Evolutionary conservation across 2,113 vertebrate genomes (phyloP), one percentile per base, ranked within the genome.

Genomic region (Chelonoidis abingdonii): DNA sequence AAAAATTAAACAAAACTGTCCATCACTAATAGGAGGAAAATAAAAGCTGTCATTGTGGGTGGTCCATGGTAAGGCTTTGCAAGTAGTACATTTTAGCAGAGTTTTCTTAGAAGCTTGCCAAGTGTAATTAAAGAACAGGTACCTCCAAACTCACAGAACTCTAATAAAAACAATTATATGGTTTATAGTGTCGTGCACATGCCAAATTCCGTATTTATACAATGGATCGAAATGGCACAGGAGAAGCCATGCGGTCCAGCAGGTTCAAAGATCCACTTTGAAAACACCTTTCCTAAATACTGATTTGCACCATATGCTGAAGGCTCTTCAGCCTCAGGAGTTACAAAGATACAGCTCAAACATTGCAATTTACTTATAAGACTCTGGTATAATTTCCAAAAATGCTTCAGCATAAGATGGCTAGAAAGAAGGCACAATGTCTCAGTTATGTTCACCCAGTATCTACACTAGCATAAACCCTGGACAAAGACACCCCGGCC

Each of bases 41-140:
- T 96, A 96, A 95, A 93, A 95, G 95, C 92, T 96, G 95, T 96
- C 97, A 96, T 94, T 89, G 97, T 98, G 97, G 97, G 97, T 97
- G 97, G 97, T 96, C 97, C 8, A 0, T 89, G 79, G 85, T 85
- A 27, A 94, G 89, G 92, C 89, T 98, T 93, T 95, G 93, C 90
- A 57, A 96, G 94, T 83, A 87, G 53, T 95, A 91, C 89, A 90
- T 97, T 98, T 97, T 96, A 95, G 97, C 97, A 92, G 85, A 96
- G 95, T 92, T 98, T 95, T 97, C 94, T 96, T 98, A 97, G 97
- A 92, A 89, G 62, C 0, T 11, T 84, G 96, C 97, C 97, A 97
- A 85, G 78, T 14, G 93, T 96, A 97, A 95, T 98, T 97, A 97
- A 96, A 97, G 96, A 95, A 95, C 96, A 98, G 97, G 96, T 98